A percentile compares a stretch with the other conserved stretches of the same genome.
phyloP scores from a whole-genome alignment of 2,797 vertebrate genomes.

The Garrulus glandarius region DNA sequence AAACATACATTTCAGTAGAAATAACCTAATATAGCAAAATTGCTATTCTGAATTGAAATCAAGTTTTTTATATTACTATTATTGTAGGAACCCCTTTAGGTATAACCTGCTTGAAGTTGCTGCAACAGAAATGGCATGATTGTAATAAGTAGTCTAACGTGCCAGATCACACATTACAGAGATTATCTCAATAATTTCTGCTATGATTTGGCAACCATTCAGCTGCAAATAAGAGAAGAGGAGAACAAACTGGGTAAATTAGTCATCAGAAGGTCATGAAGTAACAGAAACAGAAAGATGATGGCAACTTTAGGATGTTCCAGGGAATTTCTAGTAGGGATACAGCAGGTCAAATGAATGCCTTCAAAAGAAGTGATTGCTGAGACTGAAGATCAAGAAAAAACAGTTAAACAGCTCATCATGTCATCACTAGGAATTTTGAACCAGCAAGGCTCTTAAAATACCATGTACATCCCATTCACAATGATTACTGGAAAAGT shows the following conservation, averaged over 20 bases:
- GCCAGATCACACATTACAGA: background rate
- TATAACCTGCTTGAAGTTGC: background rate
- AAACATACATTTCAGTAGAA: background rate
- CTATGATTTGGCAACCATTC: background rate
- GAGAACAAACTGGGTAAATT: background rate
- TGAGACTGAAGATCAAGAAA: background rate
- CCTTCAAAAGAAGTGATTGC: background rate
- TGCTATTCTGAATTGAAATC: background rate
- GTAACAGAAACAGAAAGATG: background rate
- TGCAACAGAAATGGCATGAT: background rate
- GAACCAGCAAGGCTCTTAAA: background rate
- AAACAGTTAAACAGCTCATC: background rate
- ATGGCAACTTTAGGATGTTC: background rate
- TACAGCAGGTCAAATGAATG: background rate
- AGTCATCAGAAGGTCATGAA: background rate
- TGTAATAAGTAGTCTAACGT: background rate
- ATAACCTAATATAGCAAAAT: background rate
- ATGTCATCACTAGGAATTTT: background rate
- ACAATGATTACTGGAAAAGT: background rate
- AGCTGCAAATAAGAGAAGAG: background rate
- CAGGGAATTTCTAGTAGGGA: background rate
- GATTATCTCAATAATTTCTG: background rate
- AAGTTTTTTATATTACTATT: background rate
- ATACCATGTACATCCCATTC: background rate
- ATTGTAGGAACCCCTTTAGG: background rate